These are phyloP conservation scores for Pangasius macronema DNA, from an alignment of 2,797 vertebrate genomes.

Conservation along the genomic window DNA sequence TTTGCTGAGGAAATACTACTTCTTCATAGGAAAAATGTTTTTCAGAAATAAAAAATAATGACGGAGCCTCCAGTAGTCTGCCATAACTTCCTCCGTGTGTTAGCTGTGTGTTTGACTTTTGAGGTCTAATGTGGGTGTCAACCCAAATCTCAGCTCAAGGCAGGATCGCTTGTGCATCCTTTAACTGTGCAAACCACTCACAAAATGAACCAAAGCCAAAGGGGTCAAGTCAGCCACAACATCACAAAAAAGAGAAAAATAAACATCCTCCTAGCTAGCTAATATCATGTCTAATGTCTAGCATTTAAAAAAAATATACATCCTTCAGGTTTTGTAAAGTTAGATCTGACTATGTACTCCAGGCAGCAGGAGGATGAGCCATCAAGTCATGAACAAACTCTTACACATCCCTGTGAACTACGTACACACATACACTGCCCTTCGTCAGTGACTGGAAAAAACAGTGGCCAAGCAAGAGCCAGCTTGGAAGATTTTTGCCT, in stretches of 20 bases:
- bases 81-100: not conserved
- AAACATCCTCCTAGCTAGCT: not conserved
- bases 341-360: conserved; percentile 41
- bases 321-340: not conserved
- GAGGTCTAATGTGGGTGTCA: not conserved
- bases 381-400: conserved; percentile 49
- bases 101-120: not conserved
- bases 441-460: conserved; percentile 25
- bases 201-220: not conserved
- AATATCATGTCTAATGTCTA: not conserved
- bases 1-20: not conserved
- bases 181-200: not conserved
- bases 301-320: not conserved
- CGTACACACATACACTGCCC: conserved; percentile 10
- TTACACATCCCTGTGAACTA: conserved; percentile 8
- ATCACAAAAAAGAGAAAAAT: not conserved
- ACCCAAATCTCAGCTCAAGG: not conserved
- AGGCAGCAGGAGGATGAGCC: conserved; percentile 50
- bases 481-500: not conserved
- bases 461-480: not conserved
- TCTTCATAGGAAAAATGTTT: not conserved
- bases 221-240: not conserved
- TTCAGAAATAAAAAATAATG: not conserved
- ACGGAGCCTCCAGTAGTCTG: not conserved
- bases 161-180: not conserved